These are phyloP conservation scores for Nephila pilipes DNA, from an alignment of 1,140 invertebrate species.

Conservation along the genomic window DNA sequence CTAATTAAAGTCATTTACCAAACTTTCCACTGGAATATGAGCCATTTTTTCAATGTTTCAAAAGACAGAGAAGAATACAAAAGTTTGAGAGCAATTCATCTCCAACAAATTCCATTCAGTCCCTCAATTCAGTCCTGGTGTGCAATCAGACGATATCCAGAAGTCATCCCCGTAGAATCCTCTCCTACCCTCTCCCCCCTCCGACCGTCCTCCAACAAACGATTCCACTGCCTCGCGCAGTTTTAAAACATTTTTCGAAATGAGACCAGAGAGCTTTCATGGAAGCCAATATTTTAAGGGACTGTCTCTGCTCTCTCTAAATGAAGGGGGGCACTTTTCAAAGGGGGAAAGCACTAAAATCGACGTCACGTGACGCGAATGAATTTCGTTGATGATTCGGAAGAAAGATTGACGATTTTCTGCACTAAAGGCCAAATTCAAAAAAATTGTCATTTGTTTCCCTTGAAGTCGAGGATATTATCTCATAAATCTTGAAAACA, in stretches of 20 bases:
- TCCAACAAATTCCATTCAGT: constrained; percentile 42
- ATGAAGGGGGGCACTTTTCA: constrained; percentile 2
- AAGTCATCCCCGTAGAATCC: constrained; percentile 5
- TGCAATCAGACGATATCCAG: constrained; percentile 66
- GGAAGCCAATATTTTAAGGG: constrained; percentile 72
- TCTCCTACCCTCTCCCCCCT: not conserved
- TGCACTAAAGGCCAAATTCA: constrained; percentile 22
- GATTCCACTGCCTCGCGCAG: not conserved
- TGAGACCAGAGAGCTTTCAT: constrained; percentile 28
- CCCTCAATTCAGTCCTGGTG: not conserved
- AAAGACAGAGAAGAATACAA: not conserved
- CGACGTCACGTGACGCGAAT: constrained; percentile 68
- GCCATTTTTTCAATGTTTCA: not conserved
- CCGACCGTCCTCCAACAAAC: not conserved
- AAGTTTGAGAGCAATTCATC: not conserved
- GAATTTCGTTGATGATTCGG: constrained; percentile 66
- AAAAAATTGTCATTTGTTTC: constrained; percentile 49
- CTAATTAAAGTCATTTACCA: not conserved
- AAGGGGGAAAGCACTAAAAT: not conserved
- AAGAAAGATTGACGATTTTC: constrained; percentile 62
- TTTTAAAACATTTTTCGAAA: constrained; percentile 59
- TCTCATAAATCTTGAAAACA: constrained; percentile 52
- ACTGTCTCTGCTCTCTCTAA: constrained; percentile 61
- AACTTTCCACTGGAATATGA: not conserved
- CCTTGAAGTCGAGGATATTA: constrained; percentile 13